Conservation (phyloP, 2,113 vertebrate genomes). For the Gnathonemus longibarbis region DNA sequence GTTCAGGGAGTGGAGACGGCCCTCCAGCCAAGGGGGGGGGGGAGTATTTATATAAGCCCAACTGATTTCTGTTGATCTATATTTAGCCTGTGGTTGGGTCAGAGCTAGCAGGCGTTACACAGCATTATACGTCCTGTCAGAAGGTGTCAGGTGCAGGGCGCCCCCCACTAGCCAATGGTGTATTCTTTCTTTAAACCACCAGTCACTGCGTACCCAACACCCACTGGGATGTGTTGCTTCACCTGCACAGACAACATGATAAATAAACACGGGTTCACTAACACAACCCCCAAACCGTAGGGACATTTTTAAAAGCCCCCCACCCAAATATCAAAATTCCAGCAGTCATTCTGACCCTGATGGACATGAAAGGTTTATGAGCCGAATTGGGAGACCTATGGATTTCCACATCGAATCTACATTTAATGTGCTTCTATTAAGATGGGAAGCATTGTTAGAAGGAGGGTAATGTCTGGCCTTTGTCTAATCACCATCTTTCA, state of each 20-base stretch:
- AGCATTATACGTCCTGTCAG: neutral
- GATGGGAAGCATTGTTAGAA: conserved; percentile 20
- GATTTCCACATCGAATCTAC: neutral
- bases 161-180: neutral
- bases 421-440: conserved; percentile 12
- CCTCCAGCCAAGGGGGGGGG: no score
- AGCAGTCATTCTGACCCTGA: neutral
- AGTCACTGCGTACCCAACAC: neutral
- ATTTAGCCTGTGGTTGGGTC: neutral
- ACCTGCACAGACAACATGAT: neutral
- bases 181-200: neutral
- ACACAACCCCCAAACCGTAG: neutral
- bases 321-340: neutral
- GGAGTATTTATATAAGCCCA: neutral
- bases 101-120: no score
- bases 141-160: neutral
- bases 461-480: conserved; percentile 21
- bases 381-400: neutral
- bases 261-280: neutral
- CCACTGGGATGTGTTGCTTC: neutral
- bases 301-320: neutral
- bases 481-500: neutral
- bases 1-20: neutral
- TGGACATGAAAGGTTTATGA: neutral
- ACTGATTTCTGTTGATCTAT: neutral